Conservation (phyloP, 2,888 invertebrate species). For the Sphecodes monilicornis region DNA sequence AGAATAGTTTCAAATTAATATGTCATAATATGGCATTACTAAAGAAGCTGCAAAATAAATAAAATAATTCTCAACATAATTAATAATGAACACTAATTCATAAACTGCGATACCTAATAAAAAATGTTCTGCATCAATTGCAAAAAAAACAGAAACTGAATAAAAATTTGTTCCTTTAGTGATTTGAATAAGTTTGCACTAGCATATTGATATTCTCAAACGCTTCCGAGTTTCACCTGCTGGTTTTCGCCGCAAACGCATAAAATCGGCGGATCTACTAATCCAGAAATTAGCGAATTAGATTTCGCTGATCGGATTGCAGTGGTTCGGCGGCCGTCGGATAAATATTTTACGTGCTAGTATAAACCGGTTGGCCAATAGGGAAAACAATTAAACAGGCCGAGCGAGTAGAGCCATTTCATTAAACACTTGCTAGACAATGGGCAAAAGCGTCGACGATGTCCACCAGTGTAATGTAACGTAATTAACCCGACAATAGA, state of each 20-base stretch:
- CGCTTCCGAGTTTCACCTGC: not conserved
- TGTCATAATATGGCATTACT: too few species aligned
- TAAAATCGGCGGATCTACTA: not conserved
- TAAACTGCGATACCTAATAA: not conserved
- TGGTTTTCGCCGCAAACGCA: not conserved
- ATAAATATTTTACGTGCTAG: not conserved
- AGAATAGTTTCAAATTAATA: too few species aligned
- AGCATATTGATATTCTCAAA: not conserved
- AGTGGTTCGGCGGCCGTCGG: not conserved
- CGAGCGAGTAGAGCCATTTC: constrained; percentile 17
- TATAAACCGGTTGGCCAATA: not conserved
- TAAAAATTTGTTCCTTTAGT: not conserved
- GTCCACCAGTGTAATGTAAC: constrained; percentile 54
- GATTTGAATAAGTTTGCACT: not conserved
- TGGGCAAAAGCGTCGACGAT: constrained; percentile 33
- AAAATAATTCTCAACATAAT: not conserved
- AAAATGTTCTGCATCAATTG: not conserved
- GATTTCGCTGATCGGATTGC: not conserved
- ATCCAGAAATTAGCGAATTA: constrained; percentile 4
- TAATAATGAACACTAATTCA: not conserved
- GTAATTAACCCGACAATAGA: constrained; percentile 70
- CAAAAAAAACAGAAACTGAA: too few species aligned
- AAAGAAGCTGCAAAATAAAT: too few species aligned
- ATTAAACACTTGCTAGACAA: constrained; percentile 19
- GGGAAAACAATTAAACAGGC: constrained; percentile 25